Base-by-base conservation (phyloP, 2,797 vertebrate genomes). In the Dendrocincla fuliginosa region DNA sequence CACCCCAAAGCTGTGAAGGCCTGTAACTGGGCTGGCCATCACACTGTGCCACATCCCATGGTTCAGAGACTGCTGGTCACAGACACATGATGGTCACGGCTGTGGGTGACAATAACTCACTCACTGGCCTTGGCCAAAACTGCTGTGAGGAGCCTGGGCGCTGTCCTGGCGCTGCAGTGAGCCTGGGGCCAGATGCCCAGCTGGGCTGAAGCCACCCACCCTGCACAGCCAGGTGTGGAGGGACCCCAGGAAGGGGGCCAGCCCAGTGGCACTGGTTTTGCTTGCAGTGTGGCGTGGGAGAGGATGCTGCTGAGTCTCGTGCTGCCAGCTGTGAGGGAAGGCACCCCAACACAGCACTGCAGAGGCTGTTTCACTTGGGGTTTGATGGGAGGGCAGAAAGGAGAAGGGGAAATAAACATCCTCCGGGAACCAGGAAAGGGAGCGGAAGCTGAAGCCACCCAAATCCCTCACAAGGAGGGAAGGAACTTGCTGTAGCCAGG, bases 311-410 rank as follows among this genome's bases (percentile, higher is more conserved):
- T 1, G 1, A 42, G 14, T 23, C 14, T 27, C 13, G 1, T 18
- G 19, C 12, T 39, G 49, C 25, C 55, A 28, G 1, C 33, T 2
- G 3, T 0, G 3, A 57, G 32, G 44, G 19, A 84, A 79, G 42
- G 28, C 55, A 22, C 23, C 61, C 49, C 8, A 0, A 16, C 2
- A 1, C 1, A 0, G 56, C 0, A 0, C 7, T 27, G 33, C 23
- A 27, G 24, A n/a, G 68, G 33, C 30, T 74, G 33, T 52, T 64
- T 52, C 41, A 25, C 27, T 16, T 16, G 32, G 11, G 41, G 7
- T 24, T 39, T 81, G 18, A 25, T 18, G 41, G 47, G 20, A 0
- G 1, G 22, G 22, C 52, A 56, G n/a, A 46, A 76, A 55, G 41
- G 57, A 55, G 35, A 60, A 80, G 9, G 35, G 50, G 35, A 80